Base-by-base conservation (phyloP, 2,797 vertebrate species). In the Alcedo quadribrachys region DNA sequence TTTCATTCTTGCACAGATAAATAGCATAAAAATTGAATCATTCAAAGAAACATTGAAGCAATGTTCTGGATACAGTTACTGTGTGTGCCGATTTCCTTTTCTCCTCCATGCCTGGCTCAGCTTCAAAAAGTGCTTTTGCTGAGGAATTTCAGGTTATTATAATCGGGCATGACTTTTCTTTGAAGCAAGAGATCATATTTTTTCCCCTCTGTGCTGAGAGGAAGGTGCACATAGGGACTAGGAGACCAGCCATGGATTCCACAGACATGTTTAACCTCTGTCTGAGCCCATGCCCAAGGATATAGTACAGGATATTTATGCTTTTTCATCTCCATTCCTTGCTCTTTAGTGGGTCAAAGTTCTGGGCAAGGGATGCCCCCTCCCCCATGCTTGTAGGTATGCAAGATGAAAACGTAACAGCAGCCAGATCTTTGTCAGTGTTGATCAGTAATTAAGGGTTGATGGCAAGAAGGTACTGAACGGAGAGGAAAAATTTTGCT, bases 1-100 rank as follows among this genome's bases (percentile, higher is more conserved):
- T 94, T 96, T 89, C 77, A 78, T 70, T 83, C n/a, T 85, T 90
- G 66, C 62, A 55, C 66, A 75, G 75, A 90, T 66, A 95, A 94
- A 83, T 35, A 75, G 53, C 80, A 63, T 77, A 81, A 84, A 92
- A 96, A 83, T 48, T 45, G 63, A 65, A 85, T 90, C 16, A 16
- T 77, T 75, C 15, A 8, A 37, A 76, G 63, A 68, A 87, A 92
- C 67, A 90, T 63, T 75, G 92, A 93, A 91, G 87, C 27, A 69
- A n/a, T 25, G 22, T 57, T 85, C 46, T 75, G 77, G 63, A 63
- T 88, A 85, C 43, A n/a, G 53, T 84, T 79, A 45, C 57, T 70
- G 25, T 13, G 10, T 60, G 5, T 0, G 3, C 8, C 0, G 0
- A 13, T 51, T 75, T 90, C 61, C 60, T 94, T 94, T 92, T 71